Percentiles rank a stretch among this genome's conserved stretches.
phyloP scores from a whole-genome alignment of 2,888 invertebrate species.

The Dasysyrphus albostriatus region DNA sequence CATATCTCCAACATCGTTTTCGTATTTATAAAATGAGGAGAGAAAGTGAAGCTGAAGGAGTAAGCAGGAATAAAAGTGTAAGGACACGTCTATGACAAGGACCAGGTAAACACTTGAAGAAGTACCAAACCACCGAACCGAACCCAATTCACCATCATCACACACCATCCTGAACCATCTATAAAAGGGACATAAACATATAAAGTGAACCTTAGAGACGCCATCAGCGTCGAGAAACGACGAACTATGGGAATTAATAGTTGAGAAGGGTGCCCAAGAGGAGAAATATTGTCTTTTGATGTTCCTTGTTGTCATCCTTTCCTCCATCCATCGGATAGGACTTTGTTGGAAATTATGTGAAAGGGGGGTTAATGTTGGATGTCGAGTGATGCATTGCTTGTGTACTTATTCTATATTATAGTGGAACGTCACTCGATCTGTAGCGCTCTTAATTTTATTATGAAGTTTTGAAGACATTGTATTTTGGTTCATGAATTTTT shows the following conservation, averaged over 20 bases:
- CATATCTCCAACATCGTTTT: not conserved
- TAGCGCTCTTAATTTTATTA: constrained; percentile 64
- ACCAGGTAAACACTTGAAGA: constrained; percentile 70
- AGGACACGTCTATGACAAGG: constrained; percentile 67
- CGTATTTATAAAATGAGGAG: constrained; percentile 1
- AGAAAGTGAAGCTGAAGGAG: constrained; percentile 43
- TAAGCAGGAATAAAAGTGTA: constrained; percentile 51
- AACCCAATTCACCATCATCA: constrained; percentile 9
- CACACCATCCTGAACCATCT: not conserved
- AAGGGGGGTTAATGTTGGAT: constrained; percentile 65
- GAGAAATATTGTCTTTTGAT: constrained; percentile 73
- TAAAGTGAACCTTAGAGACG: constrained; percentile 10
- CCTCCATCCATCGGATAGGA: not conserved
- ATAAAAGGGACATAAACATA: not conserved
- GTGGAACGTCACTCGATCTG: not conserved
- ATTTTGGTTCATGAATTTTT: constrained; percentile 24
- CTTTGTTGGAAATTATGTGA: constrained; percentile 57
- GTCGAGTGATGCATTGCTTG: constrained; percentile 66
- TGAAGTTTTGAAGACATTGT: constrained; percentile 51
- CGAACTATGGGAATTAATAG: constrained; percentile 67
- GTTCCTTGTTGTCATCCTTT: constrained; percentile 66
- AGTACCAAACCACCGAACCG: constrained; percentile 17
- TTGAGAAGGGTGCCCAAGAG: constrained; percentile 63
- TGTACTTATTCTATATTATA: not conserved
- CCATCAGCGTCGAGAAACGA: constrained; percentile 37